A percentile compares a stretch with the other conserved stretches of the same genome.
These are phyloP conservation scores for Anoplius nigerrimus DNA, from an alignment of 2,888 invertebrate genomes.

Conservation along the genomic window DNA sequence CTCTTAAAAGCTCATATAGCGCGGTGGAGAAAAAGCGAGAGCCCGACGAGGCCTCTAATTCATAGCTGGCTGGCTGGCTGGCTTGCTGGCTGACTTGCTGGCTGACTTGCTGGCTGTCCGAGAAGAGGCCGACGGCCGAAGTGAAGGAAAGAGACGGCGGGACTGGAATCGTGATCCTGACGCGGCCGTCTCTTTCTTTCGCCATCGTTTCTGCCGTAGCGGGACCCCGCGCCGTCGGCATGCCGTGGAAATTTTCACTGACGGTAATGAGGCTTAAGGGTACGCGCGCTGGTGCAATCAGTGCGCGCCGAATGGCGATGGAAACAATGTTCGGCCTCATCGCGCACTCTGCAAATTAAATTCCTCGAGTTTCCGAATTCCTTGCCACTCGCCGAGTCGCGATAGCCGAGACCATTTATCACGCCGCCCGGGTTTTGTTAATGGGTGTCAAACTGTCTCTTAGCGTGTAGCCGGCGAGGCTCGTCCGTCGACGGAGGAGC, in stretches of 20 bases:
- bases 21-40: conserved; percentile 38
- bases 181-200: conserved; percentile 19
- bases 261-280: conserved; percentile 48
- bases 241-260: conserved; percentile 45
- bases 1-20: conserved; percentile 54
- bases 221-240: conserved; percentile 1
- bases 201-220: conserved; percentile 9
- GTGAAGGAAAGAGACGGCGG: conserved; percentile 13
- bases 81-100: too few species aligned
- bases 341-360: conserved; percentile 45
- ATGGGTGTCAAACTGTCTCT: conserved; percentile 42
- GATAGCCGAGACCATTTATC: conserved; percentile 36
- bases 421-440: conserved; percentile 45
- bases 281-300: conserved; percentile 48
- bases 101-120: too few species aligned
- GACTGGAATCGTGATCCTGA: conserved; percentile 40
- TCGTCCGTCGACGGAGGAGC: too few species aligned
- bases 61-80: conserved; percentile 38
- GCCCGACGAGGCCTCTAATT: conserved; percentile 40
- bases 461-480: neutral
- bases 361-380: conserved; percentile 44
- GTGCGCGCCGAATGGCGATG: conserved; percentile 30
- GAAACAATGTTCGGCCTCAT: conserved; percentile 30
- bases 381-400: conserved; percentile 3
- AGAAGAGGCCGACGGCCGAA: conserved; percentile 11